Conservation (phyloP, 1,140 invertebrate genomes). For the Pygmarrhopalites habei region DNA sequence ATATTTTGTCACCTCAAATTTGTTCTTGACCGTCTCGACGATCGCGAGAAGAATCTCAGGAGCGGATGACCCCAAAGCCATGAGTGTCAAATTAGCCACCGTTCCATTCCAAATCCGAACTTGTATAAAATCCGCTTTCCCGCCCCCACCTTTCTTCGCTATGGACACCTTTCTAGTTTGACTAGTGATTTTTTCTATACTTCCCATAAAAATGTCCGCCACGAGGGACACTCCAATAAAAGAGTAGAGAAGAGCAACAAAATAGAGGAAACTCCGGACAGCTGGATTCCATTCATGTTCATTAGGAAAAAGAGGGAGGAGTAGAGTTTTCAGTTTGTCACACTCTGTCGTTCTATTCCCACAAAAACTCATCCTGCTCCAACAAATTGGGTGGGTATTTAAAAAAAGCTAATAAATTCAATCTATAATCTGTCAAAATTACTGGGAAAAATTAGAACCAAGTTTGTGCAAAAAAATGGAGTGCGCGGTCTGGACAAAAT, state of each 20-base stretch:
- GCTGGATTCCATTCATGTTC: conserved; percentile 50
- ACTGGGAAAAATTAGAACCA: no score
- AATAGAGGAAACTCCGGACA: conserved; percentile 49
- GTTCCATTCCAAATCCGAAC: conserved; percentile 55
- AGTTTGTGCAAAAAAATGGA: no score
- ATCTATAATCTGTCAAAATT: no score
- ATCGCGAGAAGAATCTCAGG: conserved; percentile 59
- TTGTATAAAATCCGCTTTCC: conserved; percentile 41
- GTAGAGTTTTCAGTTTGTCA: no score
- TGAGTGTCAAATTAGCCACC: conserved; percentile 61
- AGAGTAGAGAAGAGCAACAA: conserved; percentile 52
- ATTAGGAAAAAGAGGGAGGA: conserved; percentile 51
- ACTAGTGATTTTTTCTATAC: conserved; percentile 60
- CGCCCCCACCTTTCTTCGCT: conserved; percentile 38
- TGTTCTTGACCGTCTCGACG: conserved; percentile 55
- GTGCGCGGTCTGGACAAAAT: no score
- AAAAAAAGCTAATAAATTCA: no score
- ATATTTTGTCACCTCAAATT: conserved; percentile 50
- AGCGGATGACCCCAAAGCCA: conserved; percentile 59
- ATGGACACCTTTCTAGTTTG: conserved; percentile 49
- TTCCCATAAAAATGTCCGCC: conserved; percentile 56
- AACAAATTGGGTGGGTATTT: no score
- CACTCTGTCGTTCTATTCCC: no score
- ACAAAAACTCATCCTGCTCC: no score
- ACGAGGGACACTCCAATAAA: conserved; percentile 55